These are phyloP conservation scores for Holothuria leucospilota DNA, from an alignment of 53 echinoderm and acorn worm species.

Conservation along the genomic window DNA sequence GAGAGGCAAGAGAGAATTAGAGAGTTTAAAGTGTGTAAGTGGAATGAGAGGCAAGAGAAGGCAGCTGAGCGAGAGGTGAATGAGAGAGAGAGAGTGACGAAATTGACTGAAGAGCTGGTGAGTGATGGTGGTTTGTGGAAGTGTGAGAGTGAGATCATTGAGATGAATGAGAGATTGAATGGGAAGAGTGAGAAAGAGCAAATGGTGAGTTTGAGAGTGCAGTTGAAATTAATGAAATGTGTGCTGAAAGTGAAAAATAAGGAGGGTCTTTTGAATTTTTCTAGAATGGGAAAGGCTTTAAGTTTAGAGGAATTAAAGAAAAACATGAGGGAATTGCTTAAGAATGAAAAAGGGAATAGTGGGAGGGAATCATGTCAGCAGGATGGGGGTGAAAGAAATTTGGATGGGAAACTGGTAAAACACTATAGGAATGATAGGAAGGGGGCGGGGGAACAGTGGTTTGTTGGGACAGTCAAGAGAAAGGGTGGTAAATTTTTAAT, in stretches of 20 bases:
- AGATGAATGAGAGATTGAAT: conserved; percentile 35
- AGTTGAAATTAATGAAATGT: conserved; percentile 44
- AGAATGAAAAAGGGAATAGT: background rate
- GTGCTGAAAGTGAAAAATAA: conserved; percentile 38
- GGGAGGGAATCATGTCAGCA: background rate
- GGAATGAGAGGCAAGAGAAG: background rate
- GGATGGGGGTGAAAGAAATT: background rate
- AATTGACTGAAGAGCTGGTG: conserved; percentile 23
- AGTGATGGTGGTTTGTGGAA: conserved; percentile 51
- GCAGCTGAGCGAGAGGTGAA: background rate
- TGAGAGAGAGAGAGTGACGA: conserved; percentile 9
- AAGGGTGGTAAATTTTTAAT: conserved; percentile 3
- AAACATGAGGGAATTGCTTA: background rate
- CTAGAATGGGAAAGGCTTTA: conserved; percentile 42
- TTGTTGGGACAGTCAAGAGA: background rate
- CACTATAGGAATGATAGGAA: background rate
- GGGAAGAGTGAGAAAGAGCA: conserved; percentile 28
- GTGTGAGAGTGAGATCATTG: conserved; percentile 20
- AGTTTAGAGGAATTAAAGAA: conserved; percentile 18
- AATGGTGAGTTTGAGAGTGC: conserved; percentile 41
- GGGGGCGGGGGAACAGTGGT: background rate
- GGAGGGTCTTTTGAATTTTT: conserved; percentile 53
- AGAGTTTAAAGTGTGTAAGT: background rate
- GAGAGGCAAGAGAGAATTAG: background rate
- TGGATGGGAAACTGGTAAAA: background rate